Percentiles rank a stretch among this genome's conserved stretches.
Conservation (phyloP, 2,797 vertebrate species). For the Perodicticus potto region DNA sequence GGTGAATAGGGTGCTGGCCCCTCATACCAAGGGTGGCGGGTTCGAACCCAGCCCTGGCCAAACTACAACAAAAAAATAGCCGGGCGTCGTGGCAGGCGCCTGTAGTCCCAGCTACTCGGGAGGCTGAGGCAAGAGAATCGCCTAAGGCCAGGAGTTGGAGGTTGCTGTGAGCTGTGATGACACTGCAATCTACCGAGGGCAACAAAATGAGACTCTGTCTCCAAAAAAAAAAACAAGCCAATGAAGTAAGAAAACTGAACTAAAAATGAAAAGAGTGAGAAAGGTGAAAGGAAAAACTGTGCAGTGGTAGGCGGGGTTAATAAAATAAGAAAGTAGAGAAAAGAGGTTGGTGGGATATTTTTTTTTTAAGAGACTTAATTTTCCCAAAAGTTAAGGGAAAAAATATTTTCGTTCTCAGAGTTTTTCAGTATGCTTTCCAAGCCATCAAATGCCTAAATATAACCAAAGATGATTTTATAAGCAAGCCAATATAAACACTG, state of each 20-base stretch:
- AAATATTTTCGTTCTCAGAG: slow-evolving; percentile 77
- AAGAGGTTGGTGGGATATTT: background rate
- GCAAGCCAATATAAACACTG: slow-evolving; percentile 79
- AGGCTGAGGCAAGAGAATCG: too few relatives aligned
- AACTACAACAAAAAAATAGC: too few relatives aligned
- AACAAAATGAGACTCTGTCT: too few relatives aligned
- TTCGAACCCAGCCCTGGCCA: too few relatives aligned
- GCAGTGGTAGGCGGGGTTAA: background rate
- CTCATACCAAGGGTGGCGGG: too few relatives aligned
- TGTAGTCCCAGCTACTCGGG: too few relatives aligned
- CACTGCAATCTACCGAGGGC: too few relatives aligned
- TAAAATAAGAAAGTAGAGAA: background rate
- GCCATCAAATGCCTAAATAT: slow-evolving; percentile 79
- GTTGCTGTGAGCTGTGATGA: too few relatives aligned
- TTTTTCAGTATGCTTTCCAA: slow-evolving; percentile 77
- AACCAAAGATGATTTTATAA: slow-evolving; percentile 76
- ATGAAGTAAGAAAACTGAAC: slow-evolving; percentile 22
- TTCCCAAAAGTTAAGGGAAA: slow-evolving; percentile 63
- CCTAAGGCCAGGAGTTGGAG: too few relatives aligned
- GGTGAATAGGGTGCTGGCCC: too few relatives aligned
- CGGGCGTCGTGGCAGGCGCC: too few relatives aligned
- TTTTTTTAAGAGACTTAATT: slow-evolving; percentile 38
- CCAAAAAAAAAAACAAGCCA: background rate
- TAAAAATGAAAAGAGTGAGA: background rate
- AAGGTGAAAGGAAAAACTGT: slow-evolving; percentile 26